A percentile compares a stretch with the other conserved stretches of the same genome.
These are phyloP conservation scores for Selenia dentaria DNA, from an alignment of 2,888 invertebrate species.

Conservation along the genomic window DNA sequence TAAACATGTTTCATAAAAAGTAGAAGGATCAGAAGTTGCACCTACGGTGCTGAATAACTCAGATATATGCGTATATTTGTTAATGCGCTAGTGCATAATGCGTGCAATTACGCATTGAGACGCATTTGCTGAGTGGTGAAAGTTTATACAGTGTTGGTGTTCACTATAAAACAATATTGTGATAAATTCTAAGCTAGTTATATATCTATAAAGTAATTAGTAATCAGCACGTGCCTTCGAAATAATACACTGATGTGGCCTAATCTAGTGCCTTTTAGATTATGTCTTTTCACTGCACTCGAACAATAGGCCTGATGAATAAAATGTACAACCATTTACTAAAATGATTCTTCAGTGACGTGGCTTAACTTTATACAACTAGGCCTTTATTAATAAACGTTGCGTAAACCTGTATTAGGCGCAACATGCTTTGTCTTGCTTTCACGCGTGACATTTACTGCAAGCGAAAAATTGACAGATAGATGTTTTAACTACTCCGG, in stretches of 20 bases:
- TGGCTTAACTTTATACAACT: too few relatives aligned
- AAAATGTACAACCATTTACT: too few relatives aligned
- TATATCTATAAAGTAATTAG: conserved; percentile 5
- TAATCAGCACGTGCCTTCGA: conserved; percentile 26
- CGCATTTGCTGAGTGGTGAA: conserved; percentile 12
- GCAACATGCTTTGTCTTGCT: too few relatives aligned
- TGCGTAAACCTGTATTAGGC: too few relatives aligned
- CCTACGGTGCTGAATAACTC: conserved; percentile 5
- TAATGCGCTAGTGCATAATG: too few relatives aligned
- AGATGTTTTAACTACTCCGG: too few relatives aligned
- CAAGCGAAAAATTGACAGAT: too few relatives aligned
- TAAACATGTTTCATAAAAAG: background rate
- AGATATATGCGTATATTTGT: background rate
- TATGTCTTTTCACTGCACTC: conserved; percentile 16
- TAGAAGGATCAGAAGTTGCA: conserved; percentile 3
- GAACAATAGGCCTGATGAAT: conserved; percentile 1
- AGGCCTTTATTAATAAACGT: too few relatives aligned
- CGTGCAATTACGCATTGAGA: too few relatives aligned
- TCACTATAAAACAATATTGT: conserved; percentile 15
- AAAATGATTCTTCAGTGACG: too few relatives aligned
- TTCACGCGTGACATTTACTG: too few relatives aligned
- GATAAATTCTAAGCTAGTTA: conserved; percentile 4
- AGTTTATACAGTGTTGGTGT: conserved; percentile 23
- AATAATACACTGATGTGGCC: conserved; percentile 18
- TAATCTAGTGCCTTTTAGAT: conserved; percentile 32